Evolutionary conservation across 2,797 vertebrate genomes (phyloP), one percentile per base, ranked within the genome.

Genomic region (Cetoscarus ocellatus): DNA sequence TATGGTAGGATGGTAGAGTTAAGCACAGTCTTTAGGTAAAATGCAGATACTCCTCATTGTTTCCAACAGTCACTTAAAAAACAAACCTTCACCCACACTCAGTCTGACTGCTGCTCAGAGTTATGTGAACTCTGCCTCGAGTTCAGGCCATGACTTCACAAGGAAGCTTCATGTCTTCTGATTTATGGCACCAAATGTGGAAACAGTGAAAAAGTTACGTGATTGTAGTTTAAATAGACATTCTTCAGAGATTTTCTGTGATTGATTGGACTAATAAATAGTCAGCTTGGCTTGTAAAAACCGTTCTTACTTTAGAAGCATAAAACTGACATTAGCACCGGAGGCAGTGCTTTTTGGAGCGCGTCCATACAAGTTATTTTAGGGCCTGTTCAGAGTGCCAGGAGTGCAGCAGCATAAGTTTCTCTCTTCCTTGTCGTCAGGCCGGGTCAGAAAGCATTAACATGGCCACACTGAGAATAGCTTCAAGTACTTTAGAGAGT

Each of bases 391-490:
- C 68, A 66, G 67, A 73, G 64, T 57, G 67, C 77, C 80, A 83
- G 72, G 58, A 83, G 71, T 60, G 52, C 50, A 71, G 75, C 56
- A 70, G 75, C 56, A 70, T 73, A 86, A 76, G 82, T 89, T 90
- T 85, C 62, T 82, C 64, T 86, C 77, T 85, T 82, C 67, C 71
- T 71, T 55, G 77, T 89, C 65, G 55, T 88, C 79, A 76, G 78
- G 77, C 53, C 10, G 38, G 64, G 85, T 89, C 86, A 90, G 84
- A 88, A 86, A 85, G 86, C 86, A 87, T 91, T 89, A 91, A 72
- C 75, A 71, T 83, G 82, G 68, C 79, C 61, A 67, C 78, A 83
- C 83, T 88, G 84, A 90, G 85, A 91, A 91, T 85, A 89, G 86
- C 87, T 86, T 75, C 83, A 88, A 85, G 83, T 88, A 78, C 79